phyloP scores from a whole-genome alignment of 2,113 vertebrate species.

The Macroglossus sobrinus region DNA sequence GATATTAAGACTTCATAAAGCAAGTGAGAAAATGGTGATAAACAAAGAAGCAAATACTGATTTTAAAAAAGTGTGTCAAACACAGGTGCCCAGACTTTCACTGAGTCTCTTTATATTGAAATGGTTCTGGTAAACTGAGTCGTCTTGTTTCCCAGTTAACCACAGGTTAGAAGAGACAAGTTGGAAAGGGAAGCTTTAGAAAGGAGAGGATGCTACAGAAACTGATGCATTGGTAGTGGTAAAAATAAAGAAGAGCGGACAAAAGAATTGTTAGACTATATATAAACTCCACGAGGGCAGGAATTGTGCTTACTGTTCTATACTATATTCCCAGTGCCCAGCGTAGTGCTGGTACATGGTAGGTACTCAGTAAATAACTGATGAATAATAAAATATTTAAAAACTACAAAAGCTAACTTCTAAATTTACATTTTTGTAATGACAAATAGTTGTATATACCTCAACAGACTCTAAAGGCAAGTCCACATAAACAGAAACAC shows the following conservation, averaged over 20 bases:
- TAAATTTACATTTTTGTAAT: neutral
- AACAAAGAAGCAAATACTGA: neutral
- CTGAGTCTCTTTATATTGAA: neutral
- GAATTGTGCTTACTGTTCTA: neutral
- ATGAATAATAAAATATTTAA: neutral
- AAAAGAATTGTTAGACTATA: neutral
- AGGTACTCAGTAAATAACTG: neutral
- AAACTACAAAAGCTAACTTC: conserved; percentile 5
- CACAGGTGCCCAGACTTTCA: neutral
- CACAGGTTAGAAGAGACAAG: neutral
- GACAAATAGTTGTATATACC: neutral
- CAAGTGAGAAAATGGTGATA: neutral
- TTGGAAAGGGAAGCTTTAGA: neutral
- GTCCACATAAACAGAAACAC: conserved; percentile 10
- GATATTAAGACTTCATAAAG: neutral
- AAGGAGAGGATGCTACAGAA: neutral
- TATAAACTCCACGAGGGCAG: neutral
- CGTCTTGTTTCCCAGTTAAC: neutral
- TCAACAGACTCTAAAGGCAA: neutral
- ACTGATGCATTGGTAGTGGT: neutral
- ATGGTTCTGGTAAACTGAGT: neutral
- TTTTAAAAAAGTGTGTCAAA: neutral
- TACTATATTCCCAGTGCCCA: neutral
- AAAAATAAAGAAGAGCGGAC: neutral
- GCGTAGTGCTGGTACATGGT: neutral